Evolutionary conservation across 2,113 vertebrate genomes (phyloP).

Genomic region (Pollimyrus isidori): DNA sequence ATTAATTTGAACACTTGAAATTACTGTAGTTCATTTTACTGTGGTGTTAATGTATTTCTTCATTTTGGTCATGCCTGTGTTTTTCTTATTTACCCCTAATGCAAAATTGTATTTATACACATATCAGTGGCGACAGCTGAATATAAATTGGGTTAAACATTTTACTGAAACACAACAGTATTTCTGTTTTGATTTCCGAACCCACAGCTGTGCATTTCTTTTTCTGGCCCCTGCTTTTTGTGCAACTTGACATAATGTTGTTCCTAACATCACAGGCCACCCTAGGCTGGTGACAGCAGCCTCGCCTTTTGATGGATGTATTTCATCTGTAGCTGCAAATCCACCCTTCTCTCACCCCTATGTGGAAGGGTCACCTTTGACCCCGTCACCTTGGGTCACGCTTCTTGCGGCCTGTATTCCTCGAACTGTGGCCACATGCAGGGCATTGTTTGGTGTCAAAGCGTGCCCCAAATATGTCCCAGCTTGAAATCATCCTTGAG

Average conservation of each 20-base stretch:
- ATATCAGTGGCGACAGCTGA: not conserved
- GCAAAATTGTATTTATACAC: not conserved
- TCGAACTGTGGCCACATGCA: not conserved
- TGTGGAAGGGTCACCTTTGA: conserved; percentile 46
- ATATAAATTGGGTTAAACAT: not conserved
- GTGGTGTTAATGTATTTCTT: not conserved
- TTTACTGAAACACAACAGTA: not conserved
- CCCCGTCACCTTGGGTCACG: conserved; percentile 24
- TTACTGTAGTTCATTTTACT: not conserved
- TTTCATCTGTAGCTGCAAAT: not conserved
- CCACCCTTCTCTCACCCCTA: conserved; percentile 19
- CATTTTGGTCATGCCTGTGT: not conserved
- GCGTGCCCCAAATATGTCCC: not conserved
- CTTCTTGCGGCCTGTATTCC: not conserved
- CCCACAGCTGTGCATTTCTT: not conserved
- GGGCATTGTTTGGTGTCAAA: not conserved
- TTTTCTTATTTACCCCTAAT: not conserved
- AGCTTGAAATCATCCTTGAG: conserved; percentile 4
- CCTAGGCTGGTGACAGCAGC: not conserved
- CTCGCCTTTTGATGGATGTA: not conserved
- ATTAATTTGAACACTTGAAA: not conserved
- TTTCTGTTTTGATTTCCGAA: not conserved
- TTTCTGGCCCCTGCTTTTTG: not conserved
- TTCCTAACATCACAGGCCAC: conserved; percentile 19
- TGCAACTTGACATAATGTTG: not conserved